Evolutionary conservation across 1,140 invertebrate genomes (phyloP).

Genomic region (Drosophila saltans): DNA sequence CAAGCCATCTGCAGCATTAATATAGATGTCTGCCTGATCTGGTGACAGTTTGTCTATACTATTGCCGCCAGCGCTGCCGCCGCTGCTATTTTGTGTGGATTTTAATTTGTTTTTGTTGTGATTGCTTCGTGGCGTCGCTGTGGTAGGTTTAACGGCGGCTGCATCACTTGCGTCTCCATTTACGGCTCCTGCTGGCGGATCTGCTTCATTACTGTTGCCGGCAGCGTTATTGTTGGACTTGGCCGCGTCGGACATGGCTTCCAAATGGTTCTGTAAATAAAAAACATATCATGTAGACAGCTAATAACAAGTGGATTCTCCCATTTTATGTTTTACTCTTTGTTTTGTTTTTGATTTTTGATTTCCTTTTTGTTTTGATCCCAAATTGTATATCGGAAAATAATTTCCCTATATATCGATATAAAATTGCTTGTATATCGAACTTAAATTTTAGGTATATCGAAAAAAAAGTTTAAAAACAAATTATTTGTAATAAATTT

Average conservation of each 20-base stretch:
- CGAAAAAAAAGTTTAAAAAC: too few relatives aligned
- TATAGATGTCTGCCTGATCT: constrained; percentile 88
- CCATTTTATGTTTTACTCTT: too few relatives aligned
- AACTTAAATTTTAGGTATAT: too few relatives aligned
- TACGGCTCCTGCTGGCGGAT: constrained; percentile 10
- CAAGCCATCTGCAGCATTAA: constrained; percentile 92
- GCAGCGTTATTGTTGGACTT: constrained; percentile 70
- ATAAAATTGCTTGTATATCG: too few relatives aligned
- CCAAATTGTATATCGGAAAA: too few relatives aligned
- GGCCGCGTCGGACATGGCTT: constrained; percentile 56
- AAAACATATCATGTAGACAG: too few relatives aligned
- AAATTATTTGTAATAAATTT: too few relatives aligned
- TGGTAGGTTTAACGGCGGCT: constrained; percentile 16
- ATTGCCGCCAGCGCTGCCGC: constrained; percentile 60
- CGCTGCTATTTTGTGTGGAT: constrained; percentile 73
- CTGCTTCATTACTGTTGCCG: constrained; percentile 9
- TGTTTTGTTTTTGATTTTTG: background rate
- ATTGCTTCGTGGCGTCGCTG: constrained; percentile 40
- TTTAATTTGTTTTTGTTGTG: constrained; percentile 73
- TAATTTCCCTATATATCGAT: too few relatives aligned
- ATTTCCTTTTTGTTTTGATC: too few relatives aligned
- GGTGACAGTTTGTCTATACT: constrained; percentile 84
- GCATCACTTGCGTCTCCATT: constrained; percentile 25
- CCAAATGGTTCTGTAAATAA: constrained; percentile 20
- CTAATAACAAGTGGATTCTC: too few relatives aligned